Evolutionary conservation across 1,140 invertebrate genomes (phyloP), one percentile per base, ranked within the genome.

Genomic region (Leptoteleia sp.): DNA sequence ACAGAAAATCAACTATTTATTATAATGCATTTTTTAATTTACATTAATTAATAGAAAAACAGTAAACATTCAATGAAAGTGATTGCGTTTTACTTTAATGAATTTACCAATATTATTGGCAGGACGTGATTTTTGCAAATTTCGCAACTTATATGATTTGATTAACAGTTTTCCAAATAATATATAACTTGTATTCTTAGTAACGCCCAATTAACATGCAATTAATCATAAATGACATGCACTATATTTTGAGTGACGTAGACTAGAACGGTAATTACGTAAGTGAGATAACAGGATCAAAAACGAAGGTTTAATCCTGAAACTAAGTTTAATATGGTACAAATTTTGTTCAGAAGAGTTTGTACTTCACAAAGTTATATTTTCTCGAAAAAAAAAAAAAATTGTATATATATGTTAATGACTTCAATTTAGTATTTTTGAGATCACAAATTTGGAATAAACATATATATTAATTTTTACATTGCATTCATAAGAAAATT

Each of bases 271-370:
- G 72, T 54, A 76, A 76, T 76, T 76, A 76, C 54, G 45, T 76
- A 67, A 76, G 61, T 67, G 54, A 67, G 72, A 67, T 76, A 76
- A 67, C 72, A 67, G 62, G 54, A 76, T 76, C 52, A 76, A 76
- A 76, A 76, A 75, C 52, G 61, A 67, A 61, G 52, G 48, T 67
- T 61, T 45, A 52, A 76, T 67, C 31, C 38, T 15, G 47, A 61
- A 76, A 67, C 62, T 67, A 61, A 76, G 45, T 76, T 76, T 67
- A 67, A 45, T 67, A 35, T 37, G 7, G 38, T 54, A 67, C 71
- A 61, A 47, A 76, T 67, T 76, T 67, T 45, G 8, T 13, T 48
- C 6, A 43, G 4, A 43, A 67, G 67, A 75, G 16, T 75, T 45
- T 37, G n/a, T 22, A 4, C 7, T 38, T 22, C n/a, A 48, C 6